A percentile compares a stretch with the other conserved stretches of the same genome.
These are phyloP conservation scores for Myotis findleyi DNA, from an alignment of 2,797 vertebrate species.

Conservation along the genomic window DNA sequence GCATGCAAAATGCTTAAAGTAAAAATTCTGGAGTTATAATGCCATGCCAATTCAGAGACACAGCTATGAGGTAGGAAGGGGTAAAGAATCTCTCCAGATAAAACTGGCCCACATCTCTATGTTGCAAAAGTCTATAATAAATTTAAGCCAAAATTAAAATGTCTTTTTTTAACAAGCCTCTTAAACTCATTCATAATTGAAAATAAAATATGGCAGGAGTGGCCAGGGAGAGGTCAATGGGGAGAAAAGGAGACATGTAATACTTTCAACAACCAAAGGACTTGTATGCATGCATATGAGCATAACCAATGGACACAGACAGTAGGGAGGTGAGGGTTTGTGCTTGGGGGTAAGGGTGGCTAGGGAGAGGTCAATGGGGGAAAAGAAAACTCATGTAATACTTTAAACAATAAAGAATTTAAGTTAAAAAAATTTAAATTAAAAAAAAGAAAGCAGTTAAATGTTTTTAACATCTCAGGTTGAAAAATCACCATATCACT, in stretches of 20 bases:
- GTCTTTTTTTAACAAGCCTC: background rate
- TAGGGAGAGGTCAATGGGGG: too few relatives aligned
- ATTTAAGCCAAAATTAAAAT: conserved; percentile 46
- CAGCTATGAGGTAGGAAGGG: background rate
- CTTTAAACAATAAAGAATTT: too few relatives aligned
- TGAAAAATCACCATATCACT: conserved; percentile 21
- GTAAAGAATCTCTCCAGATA: conserved; percentile 52
- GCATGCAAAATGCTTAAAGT: conserved; percentile 30
- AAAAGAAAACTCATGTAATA: too few relatives aligned
- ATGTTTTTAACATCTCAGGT: conserved; percentile 7
- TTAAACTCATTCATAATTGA: conserved; percentile 20
- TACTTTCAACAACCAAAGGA: too few relatives aligned
- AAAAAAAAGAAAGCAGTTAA: background rate
- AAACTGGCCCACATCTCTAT: background rate
- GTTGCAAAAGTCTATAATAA: background rate
- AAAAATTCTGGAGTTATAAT: conserved; percentile 44
- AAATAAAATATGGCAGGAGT: background rate
- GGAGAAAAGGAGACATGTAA: too few relatives aligned
- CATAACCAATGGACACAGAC: too few relatives aligned
- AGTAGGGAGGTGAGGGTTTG: too few relatives aligned
- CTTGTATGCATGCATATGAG: too few relatives aligned
- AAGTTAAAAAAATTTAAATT: too few relatives aligned
- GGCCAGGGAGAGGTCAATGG: too few relatives aligned
- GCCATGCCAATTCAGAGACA: conserved; percentile 24
- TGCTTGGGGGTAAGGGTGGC: too few relatives aligned